Evolutionary conservation across 2,113 vertebrate genomes (phyloP).

Genomic region (Elachura formosa): DNA sequence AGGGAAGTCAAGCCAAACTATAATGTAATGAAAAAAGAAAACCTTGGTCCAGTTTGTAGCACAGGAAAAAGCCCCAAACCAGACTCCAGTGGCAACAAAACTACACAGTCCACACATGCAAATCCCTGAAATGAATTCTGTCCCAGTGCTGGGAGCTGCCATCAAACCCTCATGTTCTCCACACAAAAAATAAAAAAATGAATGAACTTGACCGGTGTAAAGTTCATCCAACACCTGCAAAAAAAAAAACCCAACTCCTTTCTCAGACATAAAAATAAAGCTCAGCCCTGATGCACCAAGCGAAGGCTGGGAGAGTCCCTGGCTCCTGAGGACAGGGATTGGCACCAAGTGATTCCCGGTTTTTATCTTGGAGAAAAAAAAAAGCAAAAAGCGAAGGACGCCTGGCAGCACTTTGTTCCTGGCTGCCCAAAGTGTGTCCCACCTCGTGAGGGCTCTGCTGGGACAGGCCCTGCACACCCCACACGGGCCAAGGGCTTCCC

Average conservation of each 20-base stretch:
- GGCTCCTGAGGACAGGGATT: not conserved
- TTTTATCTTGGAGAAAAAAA: not conserved
- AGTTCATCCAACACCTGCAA: not conserved
- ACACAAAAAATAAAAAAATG: not conserved
- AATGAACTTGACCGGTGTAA: not conserved
- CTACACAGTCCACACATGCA: not conserved
- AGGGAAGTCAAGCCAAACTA: not conserved
- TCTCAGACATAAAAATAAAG: not conserved
- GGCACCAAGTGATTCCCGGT: not conserved
- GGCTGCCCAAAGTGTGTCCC: not conserved
- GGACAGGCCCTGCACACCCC: not conserved
- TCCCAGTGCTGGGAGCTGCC: not conserved
- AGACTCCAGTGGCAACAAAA: not conserved
- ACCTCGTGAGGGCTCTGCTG: not conserved
- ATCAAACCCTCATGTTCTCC: not conserved
- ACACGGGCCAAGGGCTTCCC: rapidly evolving
- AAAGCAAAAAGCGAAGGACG: not conserved
- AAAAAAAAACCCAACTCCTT: not conserved
- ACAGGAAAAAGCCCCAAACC: not conserved
- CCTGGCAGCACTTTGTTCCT: rapidly evolving
- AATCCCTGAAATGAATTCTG: not conserved
- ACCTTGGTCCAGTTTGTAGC: not conserved
- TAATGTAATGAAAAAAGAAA: not conserved
- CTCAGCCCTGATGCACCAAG: not conserved
- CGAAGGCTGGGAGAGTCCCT: not conserved